Evolutionary conservation across 2,888 invertebrate genomes (phyloP), one percentile per base, ranked within the genome.

Genomic region (Neoscelio sp.): DNA sequence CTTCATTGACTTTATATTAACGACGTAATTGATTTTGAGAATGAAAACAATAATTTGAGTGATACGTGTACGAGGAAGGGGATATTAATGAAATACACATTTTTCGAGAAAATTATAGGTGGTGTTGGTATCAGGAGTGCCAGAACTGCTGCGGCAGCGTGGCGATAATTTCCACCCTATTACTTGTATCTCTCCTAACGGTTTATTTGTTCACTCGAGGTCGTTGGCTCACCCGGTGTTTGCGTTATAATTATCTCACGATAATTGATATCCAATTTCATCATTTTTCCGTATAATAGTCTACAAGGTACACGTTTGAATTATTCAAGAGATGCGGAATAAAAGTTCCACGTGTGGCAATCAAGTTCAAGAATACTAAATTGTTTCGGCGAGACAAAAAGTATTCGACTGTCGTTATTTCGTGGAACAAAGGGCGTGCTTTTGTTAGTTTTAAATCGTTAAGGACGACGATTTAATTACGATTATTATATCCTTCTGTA

Each of bases 261-360:
- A 85, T 87, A 86, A 87, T 87, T 87, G 84, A 87, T 86, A 86
- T 84, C 85, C 83, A 82, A 83, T 83, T 83, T 85, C 79, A 83
- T 73, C 77, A 38, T 62, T 52, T 60, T 73, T 44, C 38, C 13
- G 52, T 13, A 26, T 20, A 28, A 10, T n/a, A 13, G 30, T 54
- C 46, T 44, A 28, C 48, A 38, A 28, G 68, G 30, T 23, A 40
- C 12, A 20, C n/a, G 26, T 40, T 10, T 60, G 60, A 44, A 60
- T 60, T 33, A 60, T 60, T 60, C 33, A 60, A 18, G 60, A 46
- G 33, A 10, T 17, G 35, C n/a, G 10, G 10, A 33, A 44, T 33
- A 12, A 44, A 44, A 46, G 18, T 33, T 10, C 15, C 12, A 38
- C 15, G 7, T 23, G 4, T 38, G 6, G 6, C n/a, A 4, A 23